phyloP scores from a whole-genome alignment of 2,888 invertebrate genomes.

The Scaptomyza reducta region DNA sequence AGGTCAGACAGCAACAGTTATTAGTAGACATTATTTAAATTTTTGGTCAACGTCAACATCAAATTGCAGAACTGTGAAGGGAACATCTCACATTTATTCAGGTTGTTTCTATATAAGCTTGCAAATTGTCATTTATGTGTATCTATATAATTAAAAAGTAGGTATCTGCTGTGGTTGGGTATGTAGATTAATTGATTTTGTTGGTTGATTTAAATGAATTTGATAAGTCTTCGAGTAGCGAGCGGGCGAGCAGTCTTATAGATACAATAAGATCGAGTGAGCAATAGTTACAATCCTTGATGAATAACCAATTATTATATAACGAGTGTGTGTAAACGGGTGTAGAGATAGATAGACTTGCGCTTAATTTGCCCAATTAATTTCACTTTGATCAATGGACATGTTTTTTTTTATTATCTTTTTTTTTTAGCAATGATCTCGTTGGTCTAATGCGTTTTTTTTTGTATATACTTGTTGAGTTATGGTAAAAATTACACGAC shows the following conservation, averaged over 20 bases:
- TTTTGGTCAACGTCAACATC: constrained; percentile 48
- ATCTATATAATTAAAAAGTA: constrained; percentile 39
- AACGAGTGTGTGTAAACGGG: constrained; percentile 43
- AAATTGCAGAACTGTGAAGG: constrained; percentile 91
- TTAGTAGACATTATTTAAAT: constrained; percentile 30
- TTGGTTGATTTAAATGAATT: constrained; percentile 55
- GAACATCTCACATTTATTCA: constrained; percentile 86
- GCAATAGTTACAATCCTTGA: constrained; percentile 74
- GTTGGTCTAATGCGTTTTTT: constrained; percentile 63
- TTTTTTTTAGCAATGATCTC: constrained; percentile 62
- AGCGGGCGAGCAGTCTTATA: constrained; percentile 61
- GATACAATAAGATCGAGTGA: constrained; percentile 60
- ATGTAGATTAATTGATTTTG: constrained; percentile 51
- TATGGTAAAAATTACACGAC: constrained; percentile 82
- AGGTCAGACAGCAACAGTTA: constrained; percentile 39
- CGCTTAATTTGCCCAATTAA: constrained; percentile 58
- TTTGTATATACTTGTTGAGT: constrained; percentile 58
- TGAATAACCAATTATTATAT: constrained; percentile 63
- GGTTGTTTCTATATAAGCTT: constrained; percentile 48
- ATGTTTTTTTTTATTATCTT: constrained; percentile 24
- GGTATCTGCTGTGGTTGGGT: constrained; percentile 38
- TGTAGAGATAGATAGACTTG: constrained; percentile 56
- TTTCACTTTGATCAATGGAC: constrained; percentile 54
- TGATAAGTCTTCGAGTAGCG: constrained; percentile 46
- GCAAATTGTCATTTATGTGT: constrained; percentile 30